A percentile compares a stretch with the other conserved stretches of the same genome.
Conservation (phyloP, 2,797 vertebrate species). For the Helicolenus hilgendorfi region DNA sequence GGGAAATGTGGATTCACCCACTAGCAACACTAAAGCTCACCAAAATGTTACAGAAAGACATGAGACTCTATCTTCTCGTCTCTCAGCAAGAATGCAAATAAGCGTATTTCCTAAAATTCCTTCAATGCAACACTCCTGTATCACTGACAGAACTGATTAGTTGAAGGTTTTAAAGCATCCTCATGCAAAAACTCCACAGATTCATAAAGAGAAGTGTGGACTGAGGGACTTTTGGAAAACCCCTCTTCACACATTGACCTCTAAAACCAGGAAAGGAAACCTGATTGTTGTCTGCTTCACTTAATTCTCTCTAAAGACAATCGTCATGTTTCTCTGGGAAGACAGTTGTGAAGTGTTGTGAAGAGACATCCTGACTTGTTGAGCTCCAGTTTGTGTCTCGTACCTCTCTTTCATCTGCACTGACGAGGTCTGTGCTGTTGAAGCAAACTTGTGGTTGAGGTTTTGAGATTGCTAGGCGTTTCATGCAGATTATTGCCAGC, state of each 20-base stretch:
- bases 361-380: not conserved
- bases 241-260: not conserved
- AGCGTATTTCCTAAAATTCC: not conserved
- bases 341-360: not conserved
- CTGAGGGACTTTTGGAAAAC: not conserved
- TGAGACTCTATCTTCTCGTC: not conserved
- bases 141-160: not conserved
- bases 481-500: constrained; percentile 10
- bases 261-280: constrained; percentile 37
- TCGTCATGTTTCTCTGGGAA: not conserved
- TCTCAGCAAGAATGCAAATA: not conserved
- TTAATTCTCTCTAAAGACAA: not conserved
- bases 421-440: not conserved
- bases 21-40: not conserved
- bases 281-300: fast-evolving
- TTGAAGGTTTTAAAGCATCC: not conserved
- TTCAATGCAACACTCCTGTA: not conserved
- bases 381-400: not conserved
- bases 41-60: not conserved
- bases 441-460: not conserved
- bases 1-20: not conserved
- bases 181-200: not conserved
- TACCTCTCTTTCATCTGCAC: constrained; percentile 32
- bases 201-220: not conserved
- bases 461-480: constrained; percentile 2